These are phyloP conservation scores for Cinara cedri DNA, from an alignment of 2,888 invertebrate genomes.

Conservation along the genomic window DNA sequence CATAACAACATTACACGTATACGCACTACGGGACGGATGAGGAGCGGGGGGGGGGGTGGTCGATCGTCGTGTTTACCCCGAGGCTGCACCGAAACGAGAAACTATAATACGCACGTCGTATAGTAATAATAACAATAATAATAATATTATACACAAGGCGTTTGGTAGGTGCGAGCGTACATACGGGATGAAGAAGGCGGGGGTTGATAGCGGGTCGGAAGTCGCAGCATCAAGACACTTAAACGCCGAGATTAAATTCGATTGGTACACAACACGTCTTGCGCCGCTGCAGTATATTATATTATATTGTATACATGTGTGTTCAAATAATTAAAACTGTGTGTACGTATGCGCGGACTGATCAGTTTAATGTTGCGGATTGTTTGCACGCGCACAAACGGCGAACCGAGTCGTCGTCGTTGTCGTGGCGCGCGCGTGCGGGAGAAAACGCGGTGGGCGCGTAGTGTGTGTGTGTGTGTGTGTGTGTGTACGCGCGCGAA, in stretches of 20 bases:
- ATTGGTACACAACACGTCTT: constrained; percentile 53
- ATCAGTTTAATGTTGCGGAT: constrained; percentile 55
- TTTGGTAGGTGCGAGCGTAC: not conserved
- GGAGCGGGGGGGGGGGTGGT: not conserved
- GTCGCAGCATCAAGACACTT: constrained; percentile 40
- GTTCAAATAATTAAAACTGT: constrained; percentile 55
- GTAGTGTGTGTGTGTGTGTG: not conserved
- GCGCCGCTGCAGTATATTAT: not conserved
- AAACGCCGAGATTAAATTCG: constrained; percentile 53
- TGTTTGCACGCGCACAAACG: constrained; percentile 45
- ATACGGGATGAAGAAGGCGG: not conserved
- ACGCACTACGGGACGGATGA: not conserved
- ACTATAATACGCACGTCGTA: no score
- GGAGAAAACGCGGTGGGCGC: not conserved
- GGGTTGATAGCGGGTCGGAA: not conserved
- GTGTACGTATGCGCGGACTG: constrained; percentile 10
- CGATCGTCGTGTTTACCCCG: not conserved
- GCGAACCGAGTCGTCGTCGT: constrained; percentile 4
- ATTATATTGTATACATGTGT: no score
- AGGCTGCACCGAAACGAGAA: constrained; percentile 2
- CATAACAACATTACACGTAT: no score
- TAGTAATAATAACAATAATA: no score
- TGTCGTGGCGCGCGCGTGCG: not conserved
- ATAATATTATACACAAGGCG: no score
- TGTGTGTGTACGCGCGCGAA: not conserved